These are phyloP conservation scores for Lagenorhynchus albirostris DNA, from an alignment of 2,113 vertebrate genomes.

Conservation along the genomic window DNA sequence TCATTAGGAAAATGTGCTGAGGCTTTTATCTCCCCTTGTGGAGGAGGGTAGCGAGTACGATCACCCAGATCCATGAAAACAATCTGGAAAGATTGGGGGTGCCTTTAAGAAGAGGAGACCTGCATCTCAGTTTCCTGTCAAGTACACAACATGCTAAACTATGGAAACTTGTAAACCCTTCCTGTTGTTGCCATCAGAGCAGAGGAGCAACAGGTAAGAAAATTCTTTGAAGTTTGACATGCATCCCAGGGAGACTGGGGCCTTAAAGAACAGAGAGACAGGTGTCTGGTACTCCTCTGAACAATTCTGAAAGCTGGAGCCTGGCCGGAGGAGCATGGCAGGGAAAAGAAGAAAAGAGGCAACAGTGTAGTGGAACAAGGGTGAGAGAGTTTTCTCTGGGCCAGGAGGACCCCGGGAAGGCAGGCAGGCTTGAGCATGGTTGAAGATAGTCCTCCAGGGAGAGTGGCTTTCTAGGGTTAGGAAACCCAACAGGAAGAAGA, in stretches of 20 bases:
- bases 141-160: neutral
- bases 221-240: neutral
- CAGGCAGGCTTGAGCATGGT: neutral
- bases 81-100: neutral
- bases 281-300: neutral
- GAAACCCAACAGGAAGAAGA: neutral
- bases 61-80: neutral
- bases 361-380: no score
- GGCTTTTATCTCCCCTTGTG: neutral
- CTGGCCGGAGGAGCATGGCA: neutral
- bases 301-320: neutral
- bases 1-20: neutral
- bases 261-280: neutral
- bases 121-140: neutral
- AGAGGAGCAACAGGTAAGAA: neutral
- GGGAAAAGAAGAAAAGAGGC: neutral
- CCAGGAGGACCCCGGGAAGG: neutral
- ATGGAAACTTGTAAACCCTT: neutral
- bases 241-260: neutral
- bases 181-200: neutral
- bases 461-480: neutral
- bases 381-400: neutral
- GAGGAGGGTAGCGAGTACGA: neutral
- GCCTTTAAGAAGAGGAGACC: neutral
- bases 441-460: neutral